These are phyloP conservation scores for Natrix natrix DNA, from an alignment of 2,797 vertebrate genomes.

Conservation along the genomic window DNA sequence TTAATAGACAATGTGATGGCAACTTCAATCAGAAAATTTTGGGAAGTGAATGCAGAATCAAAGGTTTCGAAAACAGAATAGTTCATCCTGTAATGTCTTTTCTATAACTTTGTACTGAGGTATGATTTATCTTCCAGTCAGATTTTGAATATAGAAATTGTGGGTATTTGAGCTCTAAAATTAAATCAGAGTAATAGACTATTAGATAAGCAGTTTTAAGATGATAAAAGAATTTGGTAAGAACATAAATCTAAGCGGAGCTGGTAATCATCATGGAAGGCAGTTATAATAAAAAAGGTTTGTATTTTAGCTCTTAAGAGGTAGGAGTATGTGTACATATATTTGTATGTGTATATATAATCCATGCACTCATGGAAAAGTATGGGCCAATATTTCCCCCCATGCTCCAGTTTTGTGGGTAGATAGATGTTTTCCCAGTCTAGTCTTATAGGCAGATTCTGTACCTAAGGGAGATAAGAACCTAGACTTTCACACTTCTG, in stretches of 20 bases:
- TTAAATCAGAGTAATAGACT: not conserved
- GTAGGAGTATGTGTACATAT: not conserved
- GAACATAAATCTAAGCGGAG: not conserved
- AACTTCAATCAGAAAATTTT: not conserved
- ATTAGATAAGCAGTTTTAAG: not conserved
- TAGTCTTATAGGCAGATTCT: not conserved
- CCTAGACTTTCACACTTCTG: not conserved
- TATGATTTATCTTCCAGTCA: not conserved
- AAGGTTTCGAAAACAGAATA: not conserved
- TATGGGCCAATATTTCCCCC: not conserved
- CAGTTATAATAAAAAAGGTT: not conserved
- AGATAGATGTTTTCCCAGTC: not conserved
- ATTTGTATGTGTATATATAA: not conserved
- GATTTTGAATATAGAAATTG: not conserved
- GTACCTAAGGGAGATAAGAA: not conserved
- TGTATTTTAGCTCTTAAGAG: not conserved
- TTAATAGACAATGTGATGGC: not conserved
- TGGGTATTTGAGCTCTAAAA: not conserved
- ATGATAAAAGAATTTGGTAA: not conserved
- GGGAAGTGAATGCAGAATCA: not conserved
- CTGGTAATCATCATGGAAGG: not conserved
- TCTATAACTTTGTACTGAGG: not conserved
- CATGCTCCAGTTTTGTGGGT: not conserved
- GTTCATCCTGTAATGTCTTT: not conserved
- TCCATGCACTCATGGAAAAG: not conserved